A percentile compares a stretch with the other conserved stretches of the same genome.
Evolutionary conservation across 2,797 vertebrate genomes (phyloP).

Genomic region (Rhynchotus rufescens): DNA sequence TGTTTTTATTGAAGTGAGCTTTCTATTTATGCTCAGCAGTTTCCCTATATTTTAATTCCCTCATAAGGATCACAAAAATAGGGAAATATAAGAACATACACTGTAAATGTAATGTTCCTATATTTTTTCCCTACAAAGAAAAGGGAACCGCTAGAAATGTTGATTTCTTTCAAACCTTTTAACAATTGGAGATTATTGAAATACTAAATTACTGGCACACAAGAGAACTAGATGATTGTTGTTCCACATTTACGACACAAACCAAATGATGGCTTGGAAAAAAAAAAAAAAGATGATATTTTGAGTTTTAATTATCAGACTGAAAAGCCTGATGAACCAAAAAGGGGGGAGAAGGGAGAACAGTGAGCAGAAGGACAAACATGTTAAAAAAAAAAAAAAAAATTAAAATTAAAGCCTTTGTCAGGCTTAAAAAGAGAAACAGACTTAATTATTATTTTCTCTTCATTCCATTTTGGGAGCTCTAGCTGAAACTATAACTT

Average conservation of each 20-base stretch:
- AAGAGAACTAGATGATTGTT: constrained; percentile 65
- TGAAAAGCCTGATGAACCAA: constrained; percentile 65
- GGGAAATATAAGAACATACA: background rate
- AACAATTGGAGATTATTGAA: constrained; percentile 61
- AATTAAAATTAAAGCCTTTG: constrained; percentile 60
- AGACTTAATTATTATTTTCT: constrained; percentile 76
- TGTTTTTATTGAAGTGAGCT: constrained; percentile 19
- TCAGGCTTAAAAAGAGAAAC: constrained; percentile 72
- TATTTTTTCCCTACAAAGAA: constrained; percentile 39
- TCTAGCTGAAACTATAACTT: constrained; percentile 81
- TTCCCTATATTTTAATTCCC: constrained; percentile 46
- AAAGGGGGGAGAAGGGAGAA: constrained; percentile 15
- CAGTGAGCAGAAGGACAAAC: constrained; percentile 39
- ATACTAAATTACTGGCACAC: constrained; percentile 66
- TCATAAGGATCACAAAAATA: background rate
- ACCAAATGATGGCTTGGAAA: constrained; percentile 62
- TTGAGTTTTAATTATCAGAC: constrained; percentile 71
- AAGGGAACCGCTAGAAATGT: constrained; percentile 42
- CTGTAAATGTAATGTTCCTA: constrained; percentile 32
- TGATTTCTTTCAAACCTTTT: constrained; percentile 72
- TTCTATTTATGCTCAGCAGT: constrained; percentile 16
- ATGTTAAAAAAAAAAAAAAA: background rate
- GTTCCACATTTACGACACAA: constrained; percentile 56
- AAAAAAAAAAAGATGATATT: constrained; percentile 68
- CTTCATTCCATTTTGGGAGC: constrained; percentile 74